phyloP scores from a whole-genome alignment of 1,140 invertebrate species.

The Nymphalis io region DNA sequence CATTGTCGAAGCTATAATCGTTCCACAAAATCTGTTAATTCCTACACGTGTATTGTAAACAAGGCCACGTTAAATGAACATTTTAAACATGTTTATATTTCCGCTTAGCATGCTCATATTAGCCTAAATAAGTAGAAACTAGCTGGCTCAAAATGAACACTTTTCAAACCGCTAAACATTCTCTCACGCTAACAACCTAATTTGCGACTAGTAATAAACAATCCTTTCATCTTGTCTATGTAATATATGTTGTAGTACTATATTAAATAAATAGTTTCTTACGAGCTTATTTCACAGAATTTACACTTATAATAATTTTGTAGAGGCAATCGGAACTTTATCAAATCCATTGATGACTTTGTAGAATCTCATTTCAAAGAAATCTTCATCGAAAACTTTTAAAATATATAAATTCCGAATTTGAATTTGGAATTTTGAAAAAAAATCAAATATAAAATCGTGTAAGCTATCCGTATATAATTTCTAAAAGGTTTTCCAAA shows the following conservation, averaged over 20 bases:
- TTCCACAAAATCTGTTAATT: constrained; percentile 36
- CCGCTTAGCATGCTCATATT: constrained; percentile 15
- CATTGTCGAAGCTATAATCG: constrained; percentile 35
- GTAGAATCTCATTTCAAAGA: too few relatives aligned
- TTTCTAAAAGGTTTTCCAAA: neutral
- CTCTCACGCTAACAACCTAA: constrained; percentile 28
- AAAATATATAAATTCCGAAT: too few relatives aligned
- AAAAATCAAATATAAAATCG: too few relatives aligned
- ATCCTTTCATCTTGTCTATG: constrained; percentile 14
- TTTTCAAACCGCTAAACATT: constrained; percentile 26
- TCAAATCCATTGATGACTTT: too few relatives aligned
- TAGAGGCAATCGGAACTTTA: too few relatives aligned
- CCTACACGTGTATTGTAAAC: constrained; percentile 32
- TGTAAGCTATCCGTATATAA: neutral
- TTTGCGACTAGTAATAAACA: constrained; percentile 26
- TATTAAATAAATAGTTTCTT: neutral
- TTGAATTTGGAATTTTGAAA: too few relatives aligned
- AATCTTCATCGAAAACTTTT: too few relatives aligned
- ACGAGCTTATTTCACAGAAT: neutral
- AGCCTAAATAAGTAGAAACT: constrained; percentile 24
- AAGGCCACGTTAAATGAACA: constrained; percentile 16
- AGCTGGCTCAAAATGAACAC: constrained; percentile 16
- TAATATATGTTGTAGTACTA: neutral
- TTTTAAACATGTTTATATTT: constrained; percentile 22
- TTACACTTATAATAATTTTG: neutral